Evolutionary conservation across 2,888 invertebrate genomes (phyloP), one percentile per base, ranked within the genome.

Genomic region (Capitulum mitella): DNA sequence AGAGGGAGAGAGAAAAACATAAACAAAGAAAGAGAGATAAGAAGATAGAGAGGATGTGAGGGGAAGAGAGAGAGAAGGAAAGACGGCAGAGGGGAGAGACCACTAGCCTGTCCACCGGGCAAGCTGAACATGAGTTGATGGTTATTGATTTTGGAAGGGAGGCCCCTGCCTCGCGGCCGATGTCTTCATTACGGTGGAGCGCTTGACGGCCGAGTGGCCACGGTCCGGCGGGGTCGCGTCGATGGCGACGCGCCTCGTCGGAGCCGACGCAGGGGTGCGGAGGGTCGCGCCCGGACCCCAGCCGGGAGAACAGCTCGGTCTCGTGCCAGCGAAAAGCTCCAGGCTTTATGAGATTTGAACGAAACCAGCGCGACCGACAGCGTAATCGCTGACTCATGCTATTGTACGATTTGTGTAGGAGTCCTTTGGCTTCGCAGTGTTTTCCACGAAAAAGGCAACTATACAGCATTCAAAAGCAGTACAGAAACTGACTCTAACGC

Each of bases 211-310:
- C 64, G 34, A 19, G 34, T 64, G 64, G 29, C 64, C 64, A 34
- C 64, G 64, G 64, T 64, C 64, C 64, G 34, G 64, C 64, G 34
- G 64, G 64, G 64, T 64, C 64, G 64, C 32, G 32, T 34, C 64
- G 64, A 19, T 19, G 64, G 34, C 64, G 64, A 32, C 19, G 34
- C 64, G 64, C 64, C 64, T 64, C 64, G 64, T 64, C 64, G 64
- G 5, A 29, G 32, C 14, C 64, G 64, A 64, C 64, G 34, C 32
- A 14, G 29, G 64, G 64, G 64, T 10, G 19, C 32, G 32, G 34
- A 1, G 6, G 54, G 54, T 10, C 61, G 61, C 26, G 12, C 34
- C 19, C 34, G 64, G 34, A 16, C 64, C 29, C 0, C 64, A 29
- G 58, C n/a, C 29, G 58, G 26, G 2, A n/a, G 29, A 3, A 5